Base-by-base conservation (phyloP, 2,797 vertebrate species). In the Chaetophractus vellerosus region DNA sequence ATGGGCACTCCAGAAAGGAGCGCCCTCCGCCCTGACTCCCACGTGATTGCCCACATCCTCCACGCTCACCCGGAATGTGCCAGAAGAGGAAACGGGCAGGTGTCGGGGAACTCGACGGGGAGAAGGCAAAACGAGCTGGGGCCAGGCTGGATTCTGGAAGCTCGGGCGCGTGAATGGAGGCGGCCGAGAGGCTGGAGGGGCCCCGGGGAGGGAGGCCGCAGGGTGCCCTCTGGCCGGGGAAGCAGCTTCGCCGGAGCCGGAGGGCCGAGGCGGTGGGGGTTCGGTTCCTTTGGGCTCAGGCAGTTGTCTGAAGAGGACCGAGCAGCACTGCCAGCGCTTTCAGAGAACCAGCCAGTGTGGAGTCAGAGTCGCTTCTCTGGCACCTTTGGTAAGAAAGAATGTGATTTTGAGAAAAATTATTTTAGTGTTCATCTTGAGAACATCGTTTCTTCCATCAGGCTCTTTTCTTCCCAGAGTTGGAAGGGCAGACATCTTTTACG, bases 261-360 rank as follows among this genome's bases (percentile, higher is more conserved):
- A 23, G 79, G 36, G 50, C 12, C 23, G 4, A 4, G 12, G n/a
- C 28, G 23, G n/a, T 66, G 19, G 15, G 2, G 18, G 75, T 61
- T 71, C 0, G 0, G 10, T 28, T 33, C 15, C 15, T 12, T 52
- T 9, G 23, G 48, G 52, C n/a, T 8, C 0, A 38, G 50, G 59
- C 36, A 36, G 36, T 93, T 61, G 24, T 50, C 79, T 2, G 0
- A 11, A 48, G 15, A 18, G 71, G 0, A 4, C 4, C 5, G 63
- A 48, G 18, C 1, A 26, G 15, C 26, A 12, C 45, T 0, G 26
- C 52, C 89, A 7, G 9, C 38, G 33, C 75, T 38, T 14, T 15
- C 50, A 0, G 28, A 7, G 28, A 7, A 16, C 19, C 10, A n/a
- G 5, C 57, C 48, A 1, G 45, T 2, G 12, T n/a, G n/a, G 55